Base-by-base conservation (phyloP, 2,888 invertebrate species). In the Athetis lepigone region DNA sequence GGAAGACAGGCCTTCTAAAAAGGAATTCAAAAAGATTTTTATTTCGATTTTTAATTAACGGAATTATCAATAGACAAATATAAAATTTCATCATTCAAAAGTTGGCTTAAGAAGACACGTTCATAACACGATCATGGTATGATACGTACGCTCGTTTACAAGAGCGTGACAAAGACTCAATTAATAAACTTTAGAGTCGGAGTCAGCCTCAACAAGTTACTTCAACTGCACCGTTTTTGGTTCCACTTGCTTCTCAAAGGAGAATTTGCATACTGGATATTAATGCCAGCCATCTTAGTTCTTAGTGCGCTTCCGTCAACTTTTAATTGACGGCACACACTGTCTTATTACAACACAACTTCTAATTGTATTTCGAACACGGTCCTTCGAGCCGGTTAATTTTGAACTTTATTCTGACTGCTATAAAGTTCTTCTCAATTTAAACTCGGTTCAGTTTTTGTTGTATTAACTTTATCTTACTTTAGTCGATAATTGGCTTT, bases 141-240 rank as follows among this genome's bases (percentile, higher is more conserved):
- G 19, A 43, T 42, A 54, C n/a, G 33, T 33, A 33, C 25, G 4
- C 6, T 25, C 47, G 37, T 43, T 45, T 27, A 45, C 19, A 43
- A 37, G 0, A 75, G 27, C 50, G 37, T 63, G 62, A 79, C 66
- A 67, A 67, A 57, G 59, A 55, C 61, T 50, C 77, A 71, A 76
- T 76, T 74, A 76, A 69, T 72, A 39, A 76, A 72, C 77, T 77
- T n/a, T 59, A 65, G 45, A 37, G 21, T 79, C 69, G 52, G 25
- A 76, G 59, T 52, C 56, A 60, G 57, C 60, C 49, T 23, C 25
- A 45, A 42, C 47, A 33, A 76, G 52, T 71, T 67, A 58, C 25
- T n/a, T 51, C 39, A 18, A 55, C 42, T 23, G 40, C 52, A 27
- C 64, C 75, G 64, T 42, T 52, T 70, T 40, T 40, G 43, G n/a